Base-by-base conservation (phyloP, 2,888 invertebrate species). In the Bugulina stolonifera region DNA sequence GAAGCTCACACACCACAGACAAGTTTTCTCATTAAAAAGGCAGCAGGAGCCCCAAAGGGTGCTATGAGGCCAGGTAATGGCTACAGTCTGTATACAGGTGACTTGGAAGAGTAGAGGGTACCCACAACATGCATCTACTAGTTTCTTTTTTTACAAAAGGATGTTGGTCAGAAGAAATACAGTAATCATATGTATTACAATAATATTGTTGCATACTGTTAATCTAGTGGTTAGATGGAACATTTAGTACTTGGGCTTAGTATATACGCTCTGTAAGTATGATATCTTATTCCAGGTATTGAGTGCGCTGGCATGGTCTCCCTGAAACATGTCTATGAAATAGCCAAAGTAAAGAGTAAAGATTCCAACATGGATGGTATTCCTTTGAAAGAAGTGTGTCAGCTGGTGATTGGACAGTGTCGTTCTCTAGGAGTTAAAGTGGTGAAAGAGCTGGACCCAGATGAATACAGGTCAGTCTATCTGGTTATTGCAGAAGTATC, bases 251-350 rank as follows among this genome's bases (percentile, higher is more conserved):
- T 25, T 18, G 14, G 64, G n/a, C 14, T 18, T 18, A 58, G 35
- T 35, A 14, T 23, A 34, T 14, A 69, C n/a, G n/a, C n/a, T n/a
- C n/a, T n/a, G n/a, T n/a, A n/a, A n/a, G n/a, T n/a, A n/a, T n/a
- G n/a, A n/a, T n/a, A n/a, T n/a, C n/a, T n/a, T n/a, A 5, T 25
- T 35, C 3, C 22, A 25, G n/a, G 35, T 72, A 72, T 27, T 73
- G 27, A 69, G 69, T 74, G 80, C 34, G 89, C 91, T 77, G 99
- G 99, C 0, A 94, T 91, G 87, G 89, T 99, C 73, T 93, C 95
- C 0, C 81, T 93, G 0, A 98, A 95, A 83, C 99, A 99, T 85
- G 85, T 99, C 22, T 99, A 96, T 85, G 99, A 99, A 89, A 99
- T 99, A 81, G 98, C 99, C 0, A 88, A 90, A 84, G 91, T 99